phyloP scores from a whole-genome alignment of 1,140 invertebrate genomes.

The Orchesella cincta region DNA sequence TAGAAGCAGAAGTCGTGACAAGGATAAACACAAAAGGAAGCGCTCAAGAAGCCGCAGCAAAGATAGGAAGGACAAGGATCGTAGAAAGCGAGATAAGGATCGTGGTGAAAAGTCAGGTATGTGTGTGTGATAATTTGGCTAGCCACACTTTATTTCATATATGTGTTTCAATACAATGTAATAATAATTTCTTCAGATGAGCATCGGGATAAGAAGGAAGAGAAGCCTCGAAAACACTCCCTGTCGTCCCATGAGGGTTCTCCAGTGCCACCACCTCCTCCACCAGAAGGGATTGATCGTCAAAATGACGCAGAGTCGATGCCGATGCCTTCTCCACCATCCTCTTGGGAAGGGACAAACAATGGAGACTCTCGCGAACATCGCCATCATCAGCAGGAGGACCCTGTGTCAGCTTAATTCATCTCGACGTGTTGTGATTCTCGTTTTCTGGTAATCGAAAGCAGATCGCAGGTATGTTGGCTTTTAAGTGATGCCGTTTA shows the following conservation, averaged over 20 bases:
- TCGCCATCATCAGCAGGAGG: not conserved
- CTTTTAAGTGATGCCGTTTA: not conserved
- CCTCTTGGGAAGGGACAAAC: not conserved
- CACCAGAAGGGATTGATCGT: not conserved
- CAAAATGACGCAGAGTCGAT: too few relatives aligned
- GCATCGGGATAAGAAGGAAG: not conserved
- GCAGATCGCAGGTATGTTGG: conserved; percentile 35
- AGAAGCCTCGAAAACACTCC: not conserved
- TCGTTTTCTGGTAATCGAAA: conserved; percentile 35
- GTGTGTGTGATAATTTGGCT: not conserved
- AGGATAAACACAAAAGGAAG: conserved; percentile 22
- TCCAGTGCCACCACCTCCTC: not conserved
- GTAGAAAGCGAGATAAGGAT: conserved; percentile 31
- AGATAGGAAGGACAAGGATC: conserved; percentile 24
- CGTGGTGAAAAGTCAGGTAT: conserved; percentile 25
- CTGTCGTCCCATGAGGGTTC: not conserved
- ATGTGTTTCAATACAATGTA: not conserved
- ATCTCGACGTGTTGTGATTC: conserved; percentile 15
- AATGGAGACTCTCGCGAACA: not conserved
- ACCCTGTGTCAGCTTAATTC: not conserved
- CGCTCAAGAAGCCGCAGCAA: conserved; percentile 25
- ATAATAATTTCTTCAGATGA: not conserved
- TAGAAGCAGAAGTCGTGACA: conserved; percentile 30
- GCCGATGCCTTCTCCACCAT: too few relatives aligned
- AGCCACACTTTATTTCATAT: not conserved